A percentile compares a stretch with the other conserved stretches of the same genome.
phyloP scores from a whole-genome alignment of 2,113 vertebrate genomes.

The Pollimyrus isidori region DNA sequence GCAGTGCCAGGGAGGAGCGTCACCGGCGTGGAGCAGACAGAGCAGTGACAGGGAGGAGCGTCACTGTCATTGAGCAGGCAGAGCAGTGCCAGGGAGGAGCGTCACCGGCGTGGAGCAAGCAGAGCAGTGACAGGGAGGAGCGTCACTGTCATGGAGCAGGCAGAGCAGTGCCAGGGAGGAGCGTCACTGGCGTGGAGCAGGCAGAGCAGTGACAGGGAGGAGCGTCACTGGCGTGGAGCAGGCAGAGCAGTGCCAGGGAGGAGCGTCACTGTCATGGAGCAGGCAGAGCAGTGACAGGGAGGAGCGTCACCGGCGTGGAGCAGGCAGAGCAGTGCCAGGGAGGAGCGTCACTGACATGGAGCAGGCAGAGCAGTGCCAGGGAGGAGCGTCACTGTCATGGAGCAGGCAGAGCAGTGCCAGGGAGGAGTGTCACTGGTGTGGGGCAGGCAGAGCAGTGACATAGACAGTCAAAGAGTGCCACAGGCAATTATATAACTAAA shows the following conservation, averaged over 20 bases:
- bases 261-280: too few species aligned
- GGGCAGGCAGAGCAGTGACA: neutral
- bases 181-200: too few species aligned
- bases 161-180: neutral
- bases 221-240: neutral
- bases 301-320: too few species aligned
- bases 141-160: too few species aligned
- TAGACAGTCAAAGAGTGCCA: too few species aligned
- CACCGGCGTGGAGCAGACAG: too few species aligned
- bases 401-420: neutral
- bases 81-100: neutral
- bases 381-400: neutral
- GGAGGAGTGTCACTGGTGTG: neutral
- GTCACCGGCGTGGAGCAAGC: neutral
- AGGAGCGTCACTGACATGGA: too few species aligned
- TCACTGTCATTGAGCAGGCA: too few species aligned
- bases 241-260: neutral
- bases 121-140: neutral
- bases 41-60: too few species aligned
- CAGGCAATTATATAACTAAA: neutral
- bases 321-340: neutral
- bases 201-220: neutral
- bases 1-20: too few species aligned
- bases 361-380: neutral
- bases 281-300: too few species aligned